phyloP scores from a whole-genome alignment of 2,797 vertebrate species.

The Esox lucius region DNA sequence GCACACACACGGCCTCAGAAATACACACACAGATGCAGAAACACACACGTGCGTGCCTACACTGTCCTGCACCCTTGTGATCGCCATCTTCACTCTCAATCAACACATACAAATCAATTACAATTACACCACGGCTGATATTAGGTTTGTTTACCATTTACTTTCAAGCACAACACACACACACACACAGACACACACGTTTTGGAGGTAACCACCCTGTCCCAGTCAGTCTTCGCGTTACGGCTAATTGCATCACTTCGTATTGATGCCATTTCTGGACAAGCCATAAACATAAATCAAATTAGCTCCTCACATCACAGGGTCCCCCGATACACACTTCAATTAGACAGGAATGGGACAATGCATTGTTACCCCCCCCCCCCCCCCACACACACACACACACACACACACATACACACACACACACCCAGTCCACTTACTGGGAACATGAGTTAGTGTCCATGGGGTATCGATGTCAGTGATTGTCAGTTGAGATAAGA shows the following conservation, averaged over 20 bases:
- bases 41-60: neutral
- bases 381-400: slow-evolving; percentile 3
- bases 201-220: slow-evolving; percentile 17
- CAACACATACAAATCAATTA: slow-evolving; percentile 70
- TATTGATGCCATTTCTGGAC: slow-evolving; percentile 58
- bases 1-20: neutral
- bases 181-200: slow-evolving; percentile 20
- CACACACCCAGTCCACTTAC: neutral
- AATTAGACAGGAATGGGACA: slow-evolving; percentile 46
- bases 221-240: slow-evolving; percentile 42
- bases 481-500: too few relatives aligned
- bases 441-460: neutral
- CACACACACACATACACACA: neutral
- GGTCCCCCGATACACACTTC: slow-evolving; percentile 59
- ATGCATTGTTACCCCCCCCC: too few relatives aligned
- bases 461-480: too few relatives aligned
- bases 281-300: slow-evolving; percentile 66
- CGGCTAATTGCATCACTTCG: slow-evolving; percentile 70
- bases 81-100: slow-evolving; percentile 64
- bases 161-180: neutral
- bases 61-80: neutral
- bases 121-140: slow-evolving; percentile 1
- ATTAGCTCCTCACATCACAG: slow-evolving; percentile 61
- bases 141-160: slow-evolving; percentile 4
- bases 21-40: neutral